Evolutionary conservation across 35 echinoderm and acorn worm genomes (phyloP).

Genomic region (Heliocidaris erythrogramma): DNA sequence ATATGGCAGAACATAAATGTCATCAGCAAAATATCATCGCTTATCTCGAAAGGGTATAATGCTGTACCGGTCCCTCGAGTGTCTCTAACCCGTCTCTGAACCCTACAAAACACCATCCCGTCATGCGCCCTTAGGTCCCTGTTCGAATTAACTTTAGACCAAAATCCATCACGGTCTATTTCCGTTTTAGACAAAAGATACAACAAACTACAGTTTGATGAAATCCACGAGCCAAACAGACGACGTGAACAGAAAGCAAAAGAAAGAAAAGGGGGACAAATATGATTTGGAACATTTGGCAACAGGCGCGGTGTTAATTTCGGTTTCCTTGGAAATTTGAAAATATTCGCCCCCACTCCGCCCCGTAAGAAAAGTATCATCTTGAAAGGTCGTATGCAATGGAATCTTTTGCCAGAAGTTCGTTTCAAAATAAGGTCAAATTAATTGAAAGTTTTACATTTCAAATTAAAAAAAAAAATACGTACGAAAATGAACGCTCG

Average conservation of each 20-base stretch:
- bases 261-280: background rate
- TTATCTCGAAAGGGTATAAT: background rate
- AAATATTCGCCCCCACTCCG: background rate
- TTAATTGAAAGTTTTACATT: too few relatives aligned
- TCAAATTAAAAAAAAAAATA: too few relatives aligned
- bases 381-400: background rate
- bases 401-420: too few relatives aligned
- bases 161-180: background rate
- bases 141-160: constrained; percentile 10
- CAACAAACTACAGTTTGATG: background rate
- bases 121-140: background rate
- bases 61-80: background rate
- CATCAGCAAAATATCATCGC: background rate
- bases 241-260: background rate
- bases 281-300: background rate
- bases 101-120: background rate
- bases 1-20: background rate
- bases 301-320: background rate
- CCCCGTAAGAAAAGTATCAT: background rate
- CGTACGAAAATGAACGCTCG: too few relatives aligned
- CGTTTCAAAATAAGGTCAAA: too few relatives aligned
- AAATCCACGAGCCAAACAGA: background rate
- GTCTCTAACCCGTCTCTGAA: background rate
- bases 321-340: background rate
- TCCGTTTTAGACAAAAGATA: background rate